phyloP scores from a whole-genome alignment of 2,888 invertebrate species.

The Drosophila maculinotata region DNA sequence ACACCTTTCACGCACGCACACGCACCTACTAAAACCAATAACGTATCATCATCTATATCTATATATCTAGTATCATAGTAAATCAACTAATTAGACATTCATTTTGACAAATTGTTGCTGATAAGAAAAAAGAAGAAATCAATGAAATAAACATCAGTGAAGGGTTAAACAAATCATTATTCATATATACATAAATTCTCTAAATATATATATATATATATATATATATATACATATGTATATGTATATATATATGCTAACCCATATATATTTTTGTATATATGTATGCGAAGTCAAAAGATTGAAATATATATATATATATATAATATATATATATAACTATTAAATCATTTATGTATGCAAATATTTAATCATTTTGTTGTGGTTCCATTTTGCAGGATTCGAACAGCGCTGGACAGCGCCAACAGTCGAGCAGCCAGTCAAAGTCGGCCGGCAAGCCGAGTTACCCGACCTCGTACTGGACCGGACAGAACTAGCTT shows the following conservation, averaged over 20 bases:
- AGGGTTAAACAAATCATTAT: conserved; percentile 31
- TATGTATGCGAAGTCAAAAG: conserved; percentile 2
- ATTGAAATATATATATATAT: not conserved
- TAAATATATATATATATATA: conserved; percentile 11
- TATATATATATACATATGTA: conserved; percentile 15
- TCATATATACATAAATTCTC: conserved; percentile 38
- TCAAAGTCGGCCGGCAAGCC: conserved; percentile 85
- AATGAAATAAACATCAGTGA: not conserved
- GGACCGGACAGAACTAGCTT: conserved; percentile 85
- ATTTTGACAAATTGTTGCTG: conserved; percentile 34
- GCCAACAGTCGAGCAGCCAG: conserved; percentile 85
- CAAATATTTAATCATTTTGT: not conserved
- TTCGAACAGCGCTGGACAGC: conserved; percentile 85
- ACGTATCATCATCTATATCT: not conserved
- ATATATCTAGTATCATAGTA: conserved; percentile 6
- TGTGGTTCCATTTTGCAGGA: conserved; percentile 76
- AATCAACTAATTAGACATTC: conserved; percentile 27
- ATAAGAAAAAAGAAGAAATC: conserved; percentile 2
- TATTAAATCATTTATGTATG: not conserved
- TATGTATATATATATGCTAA: conserved; percentile 25
- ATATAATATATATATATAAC: too few species aligned
- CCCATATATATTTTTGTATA: conserved; percentile 11
- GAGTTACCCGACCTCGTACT: conserved; percentile 85
- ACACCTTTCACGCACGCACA: conserved; percentile 52
- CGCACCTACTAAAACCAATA: conserved; percentile 25